Percentiles rank a stretch among this genome's conserved stretches.
Evolutionary conservation across 2,797 vertebrate species (phyloP).

Genomic region (Amblyraja radiata): DNA sequence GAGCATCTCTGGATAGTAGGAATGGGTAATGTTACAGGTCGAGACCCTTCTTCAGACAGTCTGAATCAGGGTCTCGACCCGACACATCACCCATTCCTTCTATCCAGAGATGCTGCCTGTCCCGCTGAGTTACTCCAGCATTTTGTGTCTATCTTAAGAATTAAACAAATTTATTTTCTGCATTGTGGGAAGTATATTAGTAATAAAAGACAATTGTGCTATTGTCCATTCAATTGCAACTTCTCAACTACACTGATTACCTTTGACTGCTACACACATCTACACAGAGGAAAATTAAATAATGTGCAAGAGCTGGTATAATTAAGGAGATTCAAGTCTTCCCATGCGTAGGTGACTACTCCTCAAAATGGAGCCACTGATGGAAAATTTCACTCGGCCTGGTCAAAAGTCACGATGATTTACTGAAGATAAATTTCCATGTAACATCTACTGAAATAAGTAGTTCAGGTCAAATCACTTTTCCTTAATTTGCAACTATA

Average conservation of each 20-base stretch:
- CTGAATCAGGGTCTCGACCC: too few species aligned
- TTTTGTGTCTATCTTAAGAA: too few species aligned
- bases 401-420: background rate
- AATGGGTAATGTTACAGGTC: too few species aligned
- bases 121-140: too few species aligned
- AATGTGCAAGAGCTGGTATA: background rate
- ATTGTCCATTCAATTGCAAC: background rate
- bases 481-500: background rate
- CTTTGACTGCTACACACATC: background rate
- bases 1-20: too few species aligned
- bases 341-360: background rate
- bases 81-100: too few species aligned
- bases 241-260: background rate
- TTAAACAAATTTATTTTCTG: too few species aligned
- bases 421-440: background rate
- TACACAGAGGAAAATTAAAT: background rate
- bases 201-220: background rate
- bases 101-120: too few species aligned
- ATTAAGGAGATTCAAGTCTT: background rate
- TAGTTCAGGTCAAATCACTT: background rate
- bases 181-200: too few species aligned
- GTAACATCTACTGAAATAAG: background rate
- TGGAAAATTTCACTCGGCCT: background rate
- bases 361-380: background rate
- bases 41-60: too few species aligned